A percentile compares a stretch with the other conserved stretches of the same genome.
phyloP scores from a whole-genome alignment of 2,888 invertebrate genomes.

The Agrilus cyanescens region DNA sequence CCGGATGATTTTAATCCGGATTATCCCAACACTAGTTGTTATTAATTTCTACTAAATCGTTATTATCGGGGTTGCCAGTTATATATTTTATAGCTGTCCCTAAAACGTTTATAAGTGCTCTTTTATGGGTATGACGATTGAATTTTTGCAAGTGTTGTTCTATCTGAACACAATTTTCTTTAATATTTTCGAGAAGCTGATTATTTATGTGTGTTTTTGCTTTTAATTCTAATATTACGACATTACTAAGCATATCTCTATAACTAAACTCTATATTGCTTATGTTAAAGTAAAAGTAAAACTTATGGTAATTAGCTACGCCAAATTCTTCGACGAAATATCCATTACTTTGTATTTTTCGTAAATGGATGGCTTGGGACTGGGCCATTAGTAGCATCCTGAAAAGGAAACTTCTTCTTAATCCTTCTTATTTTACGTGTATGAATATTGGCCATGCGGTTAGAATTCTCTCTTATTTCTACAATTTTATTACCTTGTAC shows the following conservation, averaged over 20 bases:
- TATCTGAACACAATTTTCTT: conserved; percentile 13
- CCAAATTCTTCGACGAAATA: conserved; percentile 13
- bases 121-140: conserved; percentile 3
- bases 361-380: conserved; percentile 13
- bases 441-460: conserved; percentile 9
- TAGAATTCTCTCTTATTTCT: too few species aligned
- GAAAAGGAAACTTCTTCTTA: conserved; percentile 12
- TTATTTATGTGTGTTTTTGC: neutral
- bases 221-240: conserved; percentile 9
- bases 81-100: conserved; percentile 11
- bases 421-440: conserved; percentile 12
- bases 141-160: conserved; percentile 14
- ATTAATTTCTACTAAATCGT: too few species aligned
- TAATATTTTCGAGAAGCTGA: conserved; percentile 1
- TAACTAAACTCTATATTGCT: conserved; percentile 12
- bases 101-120: conserved; percentile 8
- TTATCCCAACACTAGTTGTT: conserved; percentile 8
- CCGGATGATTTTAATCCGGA: conserved; percentile 7
- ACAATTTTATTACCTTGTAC: conserved; percentile 11
- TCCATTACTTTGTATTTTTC: conserved; percentile 11
- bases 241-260: conserved; percentile 9
- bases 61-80: conserved; percentile 12
- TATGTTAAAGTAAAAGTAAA: conserved; percentile 17
- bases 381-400: conserved; percentile 9
- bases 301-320: conserved; percentile 13